phyloP scores from a whole-genome alignment of 2,113 vertebrate genomes.

The Rhagologus leucostigma region DNA sequence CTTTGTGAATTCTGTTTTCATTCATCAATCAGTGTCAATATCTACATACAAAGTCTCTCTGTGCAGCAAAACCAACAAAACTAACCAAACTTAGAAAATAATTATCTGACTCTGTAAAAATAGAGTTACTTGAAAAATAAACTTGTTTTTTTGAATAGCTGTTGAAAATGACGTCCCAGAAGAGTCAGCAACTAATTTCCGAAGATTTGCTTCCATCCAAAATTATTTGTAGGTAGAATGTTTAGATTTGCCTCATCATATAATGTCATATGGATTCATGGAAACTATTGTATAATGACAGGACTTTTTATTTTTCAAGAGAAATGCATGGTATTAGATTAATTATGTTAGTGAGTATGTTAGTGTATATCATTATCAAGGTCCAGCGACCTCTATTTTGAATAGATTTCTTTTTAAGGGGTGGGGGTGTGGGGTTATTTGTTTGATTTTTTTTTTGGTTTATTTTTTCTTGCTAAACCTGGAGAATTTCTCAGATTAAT shows the following conservation, averaged over 20 bases:
- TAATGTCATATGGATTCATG: neutral
- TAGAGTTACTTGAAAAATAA: neutral
- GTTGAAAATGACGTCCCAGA: neutral
- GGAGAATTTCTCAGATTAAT: neutral
- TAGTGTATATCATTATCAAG: neutral
- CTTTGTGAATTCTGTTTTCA: neutral
- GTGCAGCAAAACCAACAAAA: neutral
- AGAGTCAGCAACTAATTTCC: neutral
- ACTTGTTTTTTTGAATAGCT: neutral
- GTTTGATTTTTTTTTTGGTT: neutral
- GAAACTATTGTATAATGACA: neutral
- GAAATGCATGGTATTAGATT: neutral
- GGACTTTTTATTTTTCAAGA: neutral
- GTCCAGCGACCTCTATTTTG: neutral
- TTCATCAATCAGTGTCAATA: neutral
- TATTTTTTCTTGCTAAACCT: neutral
- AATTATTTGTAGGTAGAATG: neutral
- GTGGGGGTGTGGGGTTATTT: accelerated
- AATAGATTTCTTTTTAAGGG: neutral
- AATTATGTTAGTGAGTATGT: neutral
- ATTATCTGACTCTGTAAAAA: neutral
- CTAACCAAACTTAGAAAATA: neutral
- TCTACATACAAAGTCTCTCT: neutral
- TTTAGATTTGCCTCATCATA: neutral
- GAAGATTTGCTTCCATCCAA: neutral